Evolutionary conservation across 2,797 vertebrate genomes (phyloP), one percentile per base, ranked within the genome.

Genomic region (Echeneis naucrates): DNA sequence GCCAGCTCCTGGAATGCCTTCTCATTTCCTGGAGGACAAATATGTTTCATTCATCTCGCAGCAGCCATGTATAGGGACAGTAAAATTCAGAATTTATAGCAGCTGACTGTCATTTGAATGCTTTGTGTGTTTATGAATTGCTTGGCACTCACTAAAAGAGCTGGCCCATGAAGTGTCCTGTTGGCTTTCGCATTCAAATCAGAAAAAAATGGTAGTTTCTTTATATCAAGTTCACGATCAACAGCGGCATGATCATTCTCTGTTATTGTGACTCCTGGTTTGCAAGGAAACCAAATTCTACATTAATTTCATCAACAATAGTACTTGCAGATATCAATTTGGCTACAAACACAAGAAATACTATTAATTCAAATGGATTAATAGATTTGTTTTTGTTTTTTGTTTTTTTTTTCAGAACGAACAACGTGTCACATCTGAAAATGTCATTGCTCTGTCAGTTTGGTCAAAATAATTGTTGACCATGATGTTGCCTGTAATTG

Each of bases 1-100:
- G 17, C 50, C 57, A 53, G 69, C 68, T 74, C 48, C 64, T 79
- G 88, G 88, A 89, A 91, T 91, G 86, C 63, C 62, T 68, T 74
- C 80, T 87, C 61, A 76, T 85, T 88, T 90, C 86, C 84, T 85
- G 84, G 45, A 70, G 77, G 50, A 78, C 54, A 10, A 81, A 76
- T 67, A 57, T 70, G 59, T 82, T 83, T 89, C 78, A 79, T 85
- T 88, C 71, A 84, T 84, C 60, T 44, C 10, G 50, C 37, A 73
- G 76, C 62, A 79, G 75, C 66, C 71, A 75, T n/a, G n/a, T 38
- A 70, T 68, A 68, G 30, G 17, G 45, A 62, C 32, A 37, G 59
- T 61, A 40, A 17, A n/a, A 51, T 61, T 61, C n/a, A 30, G 26
- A 47, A 23, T 47, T 61, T 21, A 47, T n/a, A 47, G 42, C 38